Evolutionary conservation across 2,888 invertebrate species (phyloP).

Genomic region (Scotopteryx bipunctaria): DNA sequence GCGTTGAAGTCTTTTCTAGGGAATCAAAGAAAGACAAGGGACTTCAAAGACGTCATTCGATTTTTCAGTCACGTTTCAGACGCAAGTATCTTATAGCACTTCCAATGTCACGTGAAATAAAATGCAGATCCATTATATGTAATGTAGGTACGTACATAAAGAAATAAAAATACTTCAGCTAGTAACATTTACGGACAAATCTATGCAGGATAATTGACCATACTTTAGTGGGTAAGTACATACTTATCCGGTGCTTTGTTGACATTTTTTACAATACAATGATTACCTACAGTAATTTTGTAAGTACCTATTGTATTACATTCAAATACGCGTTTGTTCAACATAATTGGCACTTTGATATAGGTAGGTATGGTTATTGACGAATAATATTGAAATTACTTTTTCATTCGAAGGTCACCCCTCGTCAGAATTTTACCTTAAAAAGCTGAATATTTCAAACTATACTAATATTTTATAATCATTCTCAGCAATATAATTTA

Average conservation of each 20-base stretch:
- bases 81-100: background rate
- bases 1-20: background rate
- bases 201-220: background rate
- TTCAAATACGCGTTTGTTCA: background rate
- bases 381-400: too few species aligned
- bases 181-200: slow-evolving; percentile 4
- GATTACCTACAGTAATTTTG: slow-evolving; percentile 1
- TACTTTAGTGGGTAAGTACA: background rate
- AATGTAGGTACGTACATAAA: too few species aligned
- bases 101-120: background rate
- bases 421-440: too few species aligned
- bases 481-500: too few species aligned
- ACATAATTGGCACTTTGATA: too few species aligned
- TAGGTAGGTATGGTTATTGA: too few species aligned
- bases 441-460: too few species aligned
- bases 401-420: too few species aligned
- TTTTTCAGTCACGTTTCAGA: too few species aligned
- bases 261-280: slow-evolving; percentile 14
- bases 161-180: background rate
- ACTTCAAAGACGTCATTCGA: too few species aligned
- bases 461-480: too few species aligned
- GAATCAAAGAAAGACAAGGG: too few species aligned
- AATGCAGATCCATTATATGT: background rate
- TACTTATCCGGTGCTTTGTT: slow-evolving; percentile 9
- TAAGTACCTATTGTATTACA: background rate